Evolutionary conservation across 2,113 vertebrate genomes (phyloP), one percentile per base, ranked within the genome.

Genomic region (Tragelaphus strepsiceros): DNA sequence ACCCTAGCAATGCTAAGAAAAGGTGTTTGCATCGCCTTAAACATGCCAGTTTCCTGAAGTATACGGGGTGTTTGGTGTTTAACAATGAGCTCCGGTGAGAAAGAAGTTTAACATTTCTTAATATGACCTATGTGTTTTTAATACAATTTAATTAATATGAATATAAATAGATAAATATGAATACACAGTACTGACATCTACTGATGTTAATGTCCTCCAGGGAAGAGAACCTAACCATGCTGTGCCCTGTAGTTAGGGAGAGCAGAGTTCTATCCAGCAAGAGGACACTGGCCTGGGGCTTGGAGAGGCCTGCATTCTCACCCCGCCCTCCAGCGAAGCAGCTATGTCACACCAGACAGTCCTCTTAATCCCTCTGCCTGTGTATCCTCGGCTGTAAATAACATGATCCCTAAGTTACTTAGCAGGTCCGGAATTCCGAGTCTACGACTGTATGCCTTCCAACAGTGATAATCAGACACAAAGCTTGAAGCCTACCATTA

Each of bases 381-480:
- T 21, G 32, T 28, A 56, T 32, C 77, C 81, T 4, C 2, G 58
- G 90, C 91, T 91, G 59, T 56, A 80, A 98, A 95, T 82, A 96
- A 94, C 93, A 78, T 74, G 93, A 97, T 74, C 93, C 90, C 53
- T 53, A 6, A 11, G 30, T 53, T 62, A 93, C 93, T 95, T 95
- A 93, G 89, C 96, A 80, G 82, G 85, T 92, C 88, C 24, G 12
- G 88, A 46, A 46, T 28, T 56, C 82, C 0, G 5, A 86, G 95
- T 77, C 92, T 88, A 3, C 1, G 28, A 85, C 3, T 93, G 83
- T 80, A 94, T 32, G 83, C 96, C 84, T 96, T 46, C 58, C 49
- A 61, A 24, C 13, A 19, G 78, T 22, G 92, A 39, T 62, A 83
- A 87, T 89, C 32, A 88, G 80, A 74, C 39, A 26, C 21, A 26